phyloP scores from a whole-genome alignment of 1,140 invertebrate genomes.

The Grapholita molesta region DNA sequence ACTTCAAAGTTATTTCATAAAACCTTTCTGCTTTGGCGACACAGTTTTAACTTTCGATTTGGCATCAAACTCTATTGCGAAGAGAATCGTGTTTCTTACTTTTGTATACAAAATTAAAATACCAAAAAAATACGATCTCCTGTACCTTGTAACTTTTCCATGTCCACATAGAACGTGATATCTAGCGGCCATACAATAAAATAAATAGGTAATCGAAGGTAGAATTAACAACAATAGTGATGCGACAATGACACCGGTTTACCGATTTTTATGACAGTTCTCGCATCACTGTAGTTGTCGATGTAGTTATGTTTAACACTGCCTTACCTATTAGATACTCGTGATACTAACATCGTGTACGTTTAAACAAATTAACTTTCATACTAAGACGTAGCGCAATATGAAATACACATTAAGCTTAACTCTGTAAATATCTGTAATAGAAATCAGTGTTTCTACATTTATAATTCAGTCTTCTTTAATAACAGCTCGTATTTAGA shows the following conservation, averaged over 20 bases:
- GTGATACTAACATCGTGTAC: conserved; percentile 26
- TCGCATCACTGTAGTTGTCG: conserved; percentile 28
- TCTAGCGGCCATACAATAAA: conserved; percentile 52
- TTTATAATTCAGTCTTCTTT: conserved; percentile 53
- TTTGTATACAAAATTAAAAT: conserved; percentile 8
- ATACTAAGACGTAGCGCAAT: conserved; percentile 54
- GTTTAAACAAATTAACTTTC: conserved; percentile 41
- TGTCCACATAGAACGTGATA: conserved; percentile 54
- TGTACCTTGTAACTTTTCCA: conserved; percentile 25
- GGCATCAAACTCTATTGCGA: not conserved
- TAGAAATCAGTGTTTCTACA: conserved; percentile 69
- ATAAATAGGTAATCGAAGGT: conserved; percentile 9
- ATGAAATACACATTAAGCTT: conserved; percentile 61
- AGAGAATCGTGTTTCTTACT: not conserved
- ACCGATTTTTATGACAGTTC: conserved; percentile 19
- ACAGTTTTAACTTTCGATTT: conserved; percentile 19
- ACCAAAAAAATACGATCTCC: not conserved
- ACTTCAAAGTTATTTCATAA: not conserved
- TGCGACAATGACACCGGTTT: not conserved
- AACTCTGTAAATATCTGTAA: conserved; percentile 63
- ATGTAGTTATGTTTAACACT: conserved; percentile 22
- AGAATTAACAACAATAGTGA: not conserved
- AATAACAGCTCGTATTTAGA: conserved; percentile 66
- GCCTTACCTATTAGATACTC: conserved; percentile 16
- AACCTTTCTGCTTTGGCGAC: conserved; percentile 26